Evolutionary conservation across 2,888 invertebrate genomes (phyloP), one percentile per base, ranked within the genome.

Genomic region (Anarsia innoxiella): DNA sequence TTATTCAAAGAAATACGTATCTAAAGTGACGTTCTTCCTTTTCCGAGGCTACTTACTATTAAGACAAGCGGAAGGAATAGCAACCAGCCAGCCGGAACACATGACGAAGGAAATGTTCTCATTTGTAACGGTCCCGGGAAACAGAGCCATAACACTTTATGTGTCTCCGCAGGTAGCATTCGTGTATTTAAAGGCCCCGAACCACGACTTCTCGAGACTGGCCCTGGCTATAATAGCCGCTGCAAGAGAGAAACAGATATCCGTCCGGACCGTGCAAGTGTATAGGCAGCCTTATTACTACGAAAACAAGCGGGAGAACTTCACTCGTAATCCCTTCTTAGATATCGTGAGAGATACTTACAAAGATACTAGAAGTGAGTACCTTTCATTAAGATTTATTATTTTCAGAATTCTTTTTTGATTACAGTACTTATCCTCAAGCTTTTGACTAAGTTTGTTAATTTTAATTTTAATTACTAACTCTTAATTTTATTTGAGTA

Each of bases 291-390:
- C 80, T 37, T 83, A 93, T 74, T 93, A 94, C 74, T 92, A 94
- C 69, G 79, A 78, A 46, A 72, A 78, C 52, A 59, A 62, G 37
- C 55, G 61, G 26, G 92, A 94, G 57, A 93, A 92, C 45, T 93
- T 93, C 71, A 89, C 89, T 58, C 88, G 89, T 32, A 96, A 96
- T 84, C 96, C 96, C 0, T 97, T 97, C 68, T 86, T 91, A 56
- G 87, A 90, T 39, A 89, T 96, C 47, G 92, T 97, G 23, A 88
- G 90, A 39, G 91, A 93, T 49, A 96, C 96, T 1, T 93, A 91
- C 64, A 87, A 87, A 44, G 93, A 94, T 54, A 93, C 95, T n/a
- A 88, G 97, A 86, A 95, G 97, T 96, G 79, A 90, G 93, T 66
- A 36, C 19, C n/a, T n/a, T n/a, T n/a, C n/a, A n/a, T n/a, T n/a